A percentile compares a stretch with the other conserved stretches of the same genome.
These are phyloP conservation scores for Gnathonemus echidnorhynchus DNA, from an alignment of 2,113 vertebrate genomes.

Conservation along the genomic window DNA sequence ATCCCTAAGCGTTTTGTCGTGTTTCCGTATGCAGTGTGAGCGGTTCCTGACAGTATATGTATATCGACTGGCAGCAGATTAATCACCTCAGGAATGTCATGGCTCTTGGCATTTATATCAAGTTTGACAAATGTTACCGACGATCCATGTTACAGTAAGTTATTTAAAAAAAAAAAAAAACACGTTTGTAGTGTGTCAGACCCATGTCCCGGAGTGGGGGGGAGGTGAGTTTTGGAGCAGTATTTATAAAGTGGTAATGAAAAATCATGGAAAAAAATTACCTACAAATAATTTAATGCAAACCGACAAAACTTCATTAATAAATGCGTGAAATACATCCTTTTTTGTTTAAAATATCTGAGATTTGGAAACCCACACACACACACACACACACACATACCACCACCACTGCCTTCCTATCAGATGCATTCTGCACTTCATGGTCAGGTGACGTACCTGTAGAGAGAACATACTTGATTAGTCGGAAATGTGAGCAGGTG, in stretches of 20 bases:
- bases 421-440: not conserved
- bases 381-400: too few species aligned
- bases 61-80: not conserved
- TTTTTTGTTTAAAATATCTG: not conserved
- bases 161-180: not conserved
- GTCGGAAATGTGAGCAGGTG: not conserved
- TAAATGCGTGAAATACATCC: not conserved
- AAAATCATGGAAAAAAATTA: not conserved
- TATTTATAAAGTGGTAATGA: not conserved
- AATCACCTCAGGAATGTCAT: not conserved
- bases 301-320: not conserved
- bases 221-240: not conserved
- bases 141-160: not conserved
- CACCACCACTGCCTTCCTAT: not conserved
- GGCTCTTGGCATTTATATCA: not conserved
- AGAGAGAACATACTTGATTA: not conserved
- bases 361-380: not conserved
- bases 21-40: not conserved
- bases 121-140: not conserved
- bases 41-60: not conserved
- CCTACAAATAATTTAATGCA: not conserved
- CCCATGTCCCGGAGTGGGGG: not conserved
- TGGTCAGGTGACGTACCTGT: not conserved
- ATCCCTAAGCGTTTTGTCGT: not conserved
- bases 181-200: not conserved